Evolutionary conservation across 2,888 invertebrate species (phyloP).

Genomic region (Heteropelma amictum): DNA sequence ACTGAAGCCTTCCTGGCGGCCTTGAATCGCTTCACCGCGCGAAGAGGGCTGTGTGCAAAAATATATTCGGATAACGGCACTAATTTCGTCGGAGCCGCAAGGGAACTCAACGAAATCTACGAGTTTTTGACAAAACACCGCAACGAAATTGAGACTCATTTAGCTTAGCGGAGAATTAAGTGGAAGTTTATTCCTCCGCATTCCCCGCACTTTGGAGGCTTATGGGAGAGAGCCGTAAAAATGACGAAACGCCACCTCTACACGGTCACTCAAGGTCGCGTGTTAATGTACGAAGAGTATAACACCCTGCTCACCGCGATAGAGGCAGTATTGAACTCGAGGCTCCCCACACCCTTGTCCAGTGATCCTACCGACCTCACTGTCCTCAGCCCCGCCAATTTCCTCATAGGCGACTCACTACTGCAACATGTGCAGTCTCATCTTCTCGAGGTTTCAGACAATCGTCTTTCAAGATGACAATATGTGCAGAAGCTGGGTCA

Average conservation of each 20-base stretch:
- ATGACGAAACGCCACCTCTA: slow-evolving; percentile 49
- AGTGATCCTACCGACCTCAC: slow-evolving; percentile 51
- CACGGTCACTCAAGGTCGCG: slow-evolving; percentile 40
- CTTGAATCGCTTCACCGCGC: slow-evolving; percentile 43
- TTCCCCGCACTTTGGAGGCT: slow-evolving; percentile 53
- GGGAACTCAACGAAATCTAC: slow-evolving; percentile 46
- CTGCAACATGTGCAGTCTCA: slow-evolving; percentile 53
- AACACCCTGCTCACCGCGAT: slow-evolving; percentile 56
- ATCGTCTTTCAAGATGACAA: slow-evolving; percentile 58
- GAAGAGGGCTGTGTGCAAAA: slow-evolving; percentile 40
- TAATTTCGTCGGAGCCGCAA: slow-evolving; percentile 53
- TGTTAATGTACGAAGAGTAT: slow-evolving; percentile 58
- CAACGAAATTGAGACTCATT: background rate
- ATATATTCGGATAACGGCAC: slow-evolving; percentile 53
- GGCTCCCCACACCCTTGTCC: slow-evolving; percentile 53
- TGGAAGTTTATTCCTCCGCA: slow-evolving; percentile 53
- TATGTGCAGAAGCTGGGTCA: slow-evolving; percentile 53
- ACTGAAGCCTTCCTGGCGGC: slow-evolving; percentile 46
- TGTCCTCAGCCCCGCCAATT: slow-evolving; percentile 66
- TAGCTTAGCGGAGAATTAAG: background rate
- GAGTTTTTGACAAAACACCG: slow-evolving; percentile 17
- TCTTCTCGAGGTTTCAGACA: slow-evolving; percentile 23
- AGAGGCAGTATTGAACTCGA: slow-evolving; percentile 55
- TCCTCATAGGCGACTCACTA: slow-evolving; percentile 63
- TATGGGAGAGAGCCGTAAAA: slow-evolving; percentile 65